Evolutionary conservation across 2,888 invertebrate genomes (phyloP).

Genomic region (Dasysyrphus tricinctus): DNA sequence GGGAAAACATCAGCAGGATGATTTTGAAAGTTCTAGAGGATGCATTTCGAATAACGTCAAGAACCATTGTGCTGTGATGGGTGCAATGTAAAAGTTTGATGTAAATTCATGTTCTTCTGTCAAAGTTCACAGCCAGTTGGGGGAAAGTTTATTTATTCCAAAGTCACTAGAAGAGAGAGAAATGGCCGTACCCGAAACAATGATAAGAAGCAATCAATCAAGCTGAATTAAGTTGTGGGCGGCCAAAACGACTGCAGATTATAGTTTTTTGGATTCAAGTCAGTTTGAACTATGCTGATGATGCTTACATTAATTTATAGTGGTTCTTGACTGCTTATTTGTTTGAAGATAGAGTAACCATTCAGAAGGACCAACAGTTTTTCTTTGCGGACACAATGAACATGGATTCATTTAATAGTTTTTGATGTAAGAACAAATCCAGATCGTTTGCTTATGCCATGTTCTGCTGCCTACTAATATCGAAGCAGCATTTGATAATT

Average conservation of each 20-base stretch:
- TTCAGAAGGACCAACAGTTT: not conserved
- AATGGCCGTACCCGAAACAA: not conserved
- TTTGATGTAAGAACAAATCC: too few species aligned
- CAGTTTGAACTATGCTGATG: not conserved
- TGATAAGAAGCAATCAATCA: slow-evolving; percentile 12
- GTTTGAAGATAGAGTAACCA: not conserved
- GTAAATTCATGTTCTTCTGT: slow-evolving; percentile 14
- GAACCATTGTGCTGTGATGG: not conserved
- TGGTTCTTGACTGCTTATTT: not conserved
- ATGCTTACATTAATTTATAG: not conserved
- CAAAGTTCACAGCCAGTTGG: not conserved
- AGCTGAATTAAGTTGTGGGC: not conserved
- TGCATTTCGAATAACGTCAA: not conserved
- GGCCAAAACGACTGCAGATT: not conserved
- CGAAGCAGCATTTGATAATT: too few species aligned
- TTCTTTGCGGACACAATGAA: not conserved
- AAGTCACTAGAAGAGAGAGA: not conserved
- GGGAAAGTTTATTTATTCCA: not conserved
- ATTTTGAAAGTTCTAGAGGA: not conserved
- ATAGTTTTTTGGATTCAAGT: not conserved
- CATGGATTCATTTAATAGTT: too few species aligned
- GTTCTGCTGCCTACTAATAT: too few species aligned
- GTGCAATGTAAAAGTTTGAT: slow-evolving; percentile 8
- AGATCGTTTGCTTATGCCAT: too few species aligned
- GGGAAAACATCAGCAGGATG: slow-evolving; percentile 3